These are phyloP conservation scores for Neosalanx taihuensis DNA, from an alignment of 2,797 vertebrate species.

Conservation along the genomic window DNA sequence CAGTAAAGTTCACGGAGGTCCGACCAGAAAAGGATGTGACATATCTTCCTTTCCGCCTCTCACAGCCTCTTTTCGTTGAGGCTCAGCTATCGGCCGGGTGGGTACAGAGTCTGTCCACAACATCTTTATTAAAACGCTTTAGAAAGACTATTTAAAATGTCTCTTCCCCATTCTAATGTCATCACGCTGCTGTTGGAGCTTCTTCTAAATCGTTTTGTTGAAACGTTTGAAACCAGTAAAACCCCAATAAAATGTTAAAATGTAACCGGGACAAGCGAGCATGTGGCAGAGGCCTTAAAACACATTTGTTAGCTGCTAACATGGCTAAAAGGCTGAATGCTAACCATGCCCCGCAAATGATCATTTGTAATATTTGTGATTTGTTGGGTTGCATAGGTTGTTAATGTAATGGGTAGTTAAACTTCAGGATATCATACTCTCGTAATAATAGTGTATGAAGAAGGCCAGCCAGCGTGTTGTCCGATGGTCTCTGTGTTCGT, in stretches of 20 bases:
- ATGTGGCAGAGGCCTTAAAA: constrained; percentile 13
- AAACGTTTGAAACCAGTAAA: not conserved
- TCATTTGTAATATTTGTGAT: no score
- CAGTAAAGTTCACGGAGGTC: constrained; percentile 30
- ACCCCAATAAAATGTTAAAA: not conserved
- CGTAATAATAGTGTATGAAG: no score
- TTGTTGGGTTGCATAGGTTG: no score
- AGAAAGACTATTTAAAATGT: accelerated
- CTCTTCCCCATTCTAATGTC: accelerated
- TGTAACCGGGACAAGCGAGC: not conserved
- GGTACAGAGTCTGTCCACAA: constrained; percentile 42
- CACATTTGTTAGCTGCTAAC: not conserved
- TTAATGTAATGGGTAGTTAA: no score
- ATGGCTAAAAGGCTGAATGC: not conserved
- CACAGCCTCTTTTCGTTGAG: constrained; percentile 70
- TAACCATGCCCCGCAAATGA: not conserved
- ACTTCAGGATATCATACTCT: no score
- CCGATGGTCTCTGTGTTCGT: no score
- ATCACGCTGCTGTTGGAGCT: accelerated
- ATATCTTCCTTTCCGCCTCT: constrained; percentile 12
- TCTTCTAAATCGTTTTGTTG: accelerated
- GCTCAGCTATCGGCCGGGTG: constrained; percentile 67
- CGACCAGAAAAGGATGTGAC: constrained; percentile 56
- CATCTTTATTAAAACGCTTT: not conserved
- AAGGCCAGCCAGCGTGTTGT: no score